Evolutionary conservation across 1,140 invertebrate genomes (phyloP).

Genomic region (Acyrthosiphon pisum): DNA sequence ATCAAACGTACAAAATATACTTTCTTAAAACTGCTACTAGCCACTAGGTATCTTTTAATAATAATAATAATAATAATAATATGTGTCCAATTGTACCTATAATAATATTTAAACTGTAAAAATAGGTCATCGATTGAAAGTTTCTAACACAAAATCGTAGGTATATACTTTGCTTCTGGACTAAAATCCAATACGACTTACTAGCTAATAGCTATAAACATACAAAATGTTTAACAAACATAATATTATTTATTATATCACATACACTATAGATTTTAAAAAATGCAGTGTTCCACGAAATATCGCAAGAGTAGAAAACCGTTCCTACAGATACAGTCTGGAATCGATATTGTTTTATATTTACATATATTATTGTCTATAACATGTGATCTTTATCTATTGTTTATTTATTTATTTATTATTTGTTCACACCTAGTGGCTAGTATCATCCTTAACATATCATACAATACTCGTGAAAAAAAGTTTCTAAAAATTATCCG

Average conservation of each 20-base stretch:
- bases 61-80: not conserved
- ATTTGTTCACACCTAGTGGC: no score
- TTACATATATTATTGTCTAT: no score
- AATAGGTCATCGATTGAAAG: conserved; percentile 8
- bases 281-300: not conserved
- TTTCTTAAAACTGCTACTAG: not conserved
- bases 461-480: not conserved
- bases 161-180: not conserved
- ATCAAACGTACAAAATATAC: not conserved
- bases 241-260: no score
- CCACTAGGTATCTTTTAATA: not conserved
- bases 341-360: not conserved
- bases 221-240: not conserved
- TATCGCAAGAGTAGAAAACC: not conserved
- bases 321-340: not conserved
- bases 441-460: not conserved
- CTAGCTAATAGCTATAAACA: not conserved
- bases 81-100: not conserved
- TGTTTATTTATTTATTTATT: not conserved
- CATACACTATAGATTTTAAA: not conserved
- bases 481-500: not conserved
- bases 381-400: not conserved
- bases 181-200: not conserved
- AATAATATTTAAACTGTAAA: not conserved
- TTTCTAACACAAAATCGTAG: not conserved